phyloP scores from a whole-genome alignment of 2,888 invertebrate genomes.

The Troilus luridus region DNA sequence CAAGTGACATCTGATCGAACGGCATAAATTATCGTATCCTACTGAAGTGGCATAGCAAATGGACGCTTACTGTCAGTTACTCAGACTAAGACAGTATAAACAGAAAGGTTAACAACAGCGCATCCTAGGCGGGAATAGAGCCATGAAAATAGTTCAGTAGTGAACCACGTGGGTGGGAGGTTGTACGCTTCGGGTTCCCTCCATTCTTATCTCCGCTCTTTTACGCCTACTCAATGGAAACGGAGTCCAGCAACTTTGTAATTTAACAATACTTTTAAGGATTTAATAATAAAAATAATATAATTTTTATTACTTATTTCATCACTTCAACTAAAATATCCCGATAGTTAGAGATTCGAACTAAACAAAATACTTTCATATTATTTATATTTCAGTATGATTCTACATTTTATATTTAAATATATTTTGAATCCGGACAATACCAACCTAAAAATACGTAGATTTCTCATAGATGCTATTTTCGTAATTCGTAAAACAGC shows the following conservation, averaged over 20 bases:
- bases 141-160: not conserved
- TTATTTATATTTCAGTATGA: no score
- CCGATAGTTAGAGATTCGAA: no score
- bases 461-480: no score
- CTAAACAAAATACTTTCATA: no score
- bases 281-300: not conserved
- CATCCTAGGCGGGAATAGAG: not conserved
- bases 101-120: no score
- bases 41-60: not conserved
- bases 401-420: no score
- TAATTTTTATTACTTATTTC: not conserved
- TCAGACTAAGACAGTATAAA: no score
- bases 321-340: not conserved
- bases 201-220: not conserved
- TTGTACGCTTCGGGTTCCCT: not conserved
- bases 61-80: no score
- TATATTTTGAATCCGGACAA: no score
- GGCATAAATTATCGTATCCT: not conserved
- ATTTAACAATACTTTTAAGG: no score
- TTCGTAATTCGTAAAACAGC: no score
- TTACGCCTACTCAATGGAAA: not conserved
- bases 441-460: no score
- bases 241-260: not conserved
- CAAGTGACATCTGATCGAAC: not conserved
- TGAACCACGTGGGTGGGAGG: not conserved